Evolutionary conservation across 1,140 invertebrate genomes (phyloP), one percentile per base, ranked within the genome.

Genomic region (Eueides isabella): DNA sequence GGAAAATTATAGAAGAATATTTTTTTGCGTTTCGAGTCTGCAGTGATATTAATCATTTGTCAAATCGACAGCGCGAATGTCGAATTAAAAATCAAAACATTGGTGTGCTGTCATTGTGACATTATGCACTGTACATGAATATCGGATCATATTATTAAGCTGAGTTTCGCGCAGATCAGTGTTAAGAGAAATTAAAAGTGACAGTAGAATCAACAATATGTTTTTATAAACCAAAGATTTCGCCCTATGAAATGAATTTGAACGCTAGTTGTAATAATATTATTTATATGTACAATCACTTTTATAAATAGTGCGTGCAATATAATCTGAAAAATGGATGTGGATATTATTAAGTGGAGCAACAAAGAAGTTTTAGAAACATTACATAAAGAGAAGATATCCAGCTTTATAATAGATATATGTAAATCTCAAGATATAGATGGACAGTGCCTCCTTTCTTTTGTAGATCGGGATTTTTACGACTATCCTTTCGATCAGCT

Each of bases 321-420:
- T 61, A 16, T 66, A 74, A 65, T 48, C 61, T 78, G 77, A 65
- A 90, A 78, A 82, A 93, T 93, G 91, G 91, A 91, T 82, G 83
- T 85, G 11, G 85, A 89, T 81, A 90, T 93, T 62, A 83, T 92
- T 71, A 92, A 93, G 71, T 93, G 92, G 91, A 89, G 83, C 77
- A 90, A 90, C 87, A 90, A 92, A 93, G 93, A 94, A 84, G 90
- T 93, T 67, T 77, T 89, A 79, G 91, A 93, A 79, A 92, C 90
- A 85, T 90, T 94, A 89, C 84, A 87, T 82, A 92, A 88, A 89
- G 92, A 94, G 67, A 91, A 91, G 82, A 87, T 94, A 77, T 91
- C 91, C 44, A 85, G 80, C 67, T 71, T 80, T 61, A 83, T 93
- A 75, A 81, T 83, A 81, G 90, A 92, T 75, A 90, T 93, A 67